Base-by-base conservation (phyloP, 2,888 invertebrate species). In the Clepsis dumicolana region DNA sequence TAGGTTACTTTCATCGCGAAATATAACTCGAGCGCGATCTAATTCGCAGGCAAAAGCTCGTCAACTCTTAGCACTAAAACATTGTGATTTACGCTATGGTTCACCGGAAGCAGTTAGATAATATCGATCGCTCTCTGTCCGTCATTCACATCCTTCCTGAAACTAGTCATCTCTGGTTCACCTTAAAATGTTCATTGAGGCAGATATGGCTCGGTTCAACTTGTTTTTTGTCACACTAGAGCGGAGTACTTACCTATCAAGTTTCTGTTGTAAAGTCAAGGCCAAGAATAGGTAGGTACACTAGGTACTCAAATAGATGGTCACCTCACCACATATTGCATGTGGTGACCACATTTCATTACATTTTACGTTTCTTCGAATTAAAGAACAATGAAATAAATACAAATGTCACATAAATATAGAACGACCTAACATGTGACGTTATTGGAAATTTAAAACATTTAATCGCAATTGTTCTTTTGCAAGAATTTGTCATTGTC, bases 71-170 rank as follows among this genome's bases (percentile, higher is more conserved):
- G n/a, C n/a, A n/a, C n/a, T 10, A 35, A 35, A 35, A 35, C 35
- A 35, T 16, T 7, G 44, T 21, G 21, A 48, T 21, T 48, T 48
- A 44, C 16, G 14, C 14, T 52, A 0, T 2, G 10, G 24, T 12
- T 7, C 1, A 24, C 50, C 64, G 64, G 64, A 64, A 57, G 48
- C 10, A 57, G 21, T 35, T 32, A 48, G 16, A 64, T 56, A 41
- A 56, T 35, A 56, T 64, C 48, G 25, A 64, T 64, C 21, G 41
- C 27, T 64, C 41, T 29, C 63, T 21, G 50, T 54, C 32, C 48
- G 64, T 48, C 56, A 35, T 44, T 44, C 35, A 35, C 48, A 56
- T 56, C 32, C 56, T 56, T 64, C 54, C 56, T 29, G 29, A 14
- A 8, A 4, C n/a, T 24, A 24, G 56, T 24, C 32, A 48, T 64